A percentile compares a stretch with the other conserved stretches of the same genome.
Evolutionary conservation across 2,113 vertebrate genomes (phyloP).

Genomic region (Brienomyrus brachyistius): DNA sequence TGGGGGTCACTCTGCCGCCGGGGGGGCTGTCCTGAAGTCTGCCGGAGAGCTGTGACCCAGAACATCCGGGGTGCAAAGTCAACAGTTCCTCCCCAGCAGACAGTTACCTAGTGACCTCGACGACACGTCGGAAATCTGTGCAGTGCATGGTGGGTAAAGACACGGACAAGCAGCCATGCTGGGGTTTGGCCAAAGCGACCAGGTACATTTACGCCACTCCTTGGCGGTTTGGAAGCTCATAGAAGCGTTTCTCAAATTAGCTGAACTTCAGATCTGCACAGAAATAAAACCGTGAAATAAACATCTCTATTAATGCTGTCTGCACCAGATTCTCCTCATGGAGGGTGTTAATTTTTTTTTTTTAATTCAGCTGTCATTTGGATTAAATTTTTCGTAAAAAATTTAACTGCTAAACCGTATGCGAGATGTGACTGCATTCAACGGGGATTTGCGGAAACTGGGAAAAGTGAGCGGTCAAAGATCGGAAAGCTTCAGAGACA

Average conservation of each 20-base stretch:
- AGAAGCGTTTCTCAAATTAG: neutral
- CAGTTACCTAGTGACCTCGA: neutral
- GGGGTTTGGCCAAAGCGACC: neutral
- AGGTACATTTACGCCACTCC: neutral
- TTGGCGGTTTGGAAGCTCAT: neutral
- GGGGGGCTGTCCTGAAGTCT: neutral
- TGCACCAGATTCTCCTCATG: neutral
- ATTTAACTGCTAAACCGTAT: neutral
- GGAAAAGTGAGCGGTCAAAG: neutral
- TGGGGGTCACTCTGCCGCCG: neutral
- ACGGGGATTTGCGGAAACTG: neutral
- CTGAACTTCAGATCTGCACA: neutral
- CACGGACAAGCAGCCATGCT: neutral
- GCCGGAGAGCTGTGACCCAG: neutral
- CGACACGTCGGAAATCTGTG: neutral
- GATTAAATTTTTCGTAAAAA: neutral
- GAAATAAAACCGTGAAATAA: neutral
- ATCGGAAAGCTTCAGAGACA: neutral
- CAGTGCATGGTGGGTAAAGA: neutral
- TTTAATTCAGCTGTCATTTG: neutral
- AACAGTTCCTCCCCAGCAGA: neutral
- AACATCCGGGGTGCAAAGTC: neutral
- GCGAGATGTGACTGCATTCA: neutral
- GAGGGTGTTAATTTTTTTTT: neutral
- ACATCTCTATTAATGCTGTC: neutral